A percentile compares a stretch with the other conserved stretches of the same genome.
Conservation (phyloP, 2,888 invertebrate species). For the Brachypterus glaber region DNA sequence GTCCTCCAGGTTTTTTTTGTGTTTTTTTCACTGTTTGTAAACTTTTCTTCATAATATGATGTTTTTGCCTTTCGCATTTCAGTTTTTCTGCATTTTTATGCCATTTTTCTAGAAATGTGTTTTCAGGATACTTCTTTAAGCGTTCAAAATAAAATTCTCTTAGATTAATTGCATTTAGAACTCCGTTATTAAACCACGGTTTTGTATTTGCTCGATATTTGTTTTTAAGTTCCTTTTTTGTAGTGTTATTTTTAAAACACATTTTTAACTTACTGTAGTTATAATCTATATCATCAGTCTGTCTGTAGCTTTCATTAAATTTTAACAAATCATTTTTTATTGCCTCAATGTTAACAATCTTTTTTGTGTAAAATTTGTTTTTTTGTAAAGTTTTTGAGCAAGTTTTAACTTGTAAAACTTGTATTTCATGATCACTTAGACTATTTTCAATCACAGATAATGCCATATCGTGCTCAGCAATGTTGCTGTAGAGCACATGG, state of each 20-base stretch:
- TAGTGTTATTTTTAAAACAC: background rate
- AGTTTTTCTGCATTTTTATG: background rate
- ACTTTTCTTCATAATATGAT: background rate
- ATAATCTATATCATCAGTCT: background rate
- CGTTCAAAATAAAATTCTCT: too few species aligned
- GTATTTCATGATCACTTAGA: background rate
- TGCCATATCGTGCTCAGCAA: background rate
- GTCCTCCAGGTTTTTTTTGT: background rate
- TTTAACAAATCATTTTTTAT: background rate
- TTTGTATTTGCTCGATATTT: background rate
- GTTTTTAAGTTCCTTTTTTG: background rate
- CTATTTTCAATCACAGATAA: background rate
- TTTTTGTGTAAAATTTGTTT: background rate
- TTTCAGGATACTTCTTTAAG: background rate
- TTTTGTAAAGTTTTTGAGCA: too few species aligned
- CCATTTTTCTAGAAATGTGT: background rate
- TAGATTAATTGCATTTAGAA: too few species aligned
- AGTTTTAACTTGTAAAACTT: background rate
- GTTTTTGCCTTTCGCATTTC: background rate
- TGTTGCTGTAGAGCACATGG: background rate
- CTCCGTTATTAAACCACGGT: background rate
- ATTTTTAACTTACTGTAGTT: background rate
- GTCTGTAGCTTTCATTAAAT: background rate
- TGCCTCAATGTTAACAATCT: background rate
- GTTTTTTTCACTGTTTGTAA: background rate